Conservation (phyloP, 2,888 invertebrate genomes). For the Diloba caeruleocephala region DNA sequence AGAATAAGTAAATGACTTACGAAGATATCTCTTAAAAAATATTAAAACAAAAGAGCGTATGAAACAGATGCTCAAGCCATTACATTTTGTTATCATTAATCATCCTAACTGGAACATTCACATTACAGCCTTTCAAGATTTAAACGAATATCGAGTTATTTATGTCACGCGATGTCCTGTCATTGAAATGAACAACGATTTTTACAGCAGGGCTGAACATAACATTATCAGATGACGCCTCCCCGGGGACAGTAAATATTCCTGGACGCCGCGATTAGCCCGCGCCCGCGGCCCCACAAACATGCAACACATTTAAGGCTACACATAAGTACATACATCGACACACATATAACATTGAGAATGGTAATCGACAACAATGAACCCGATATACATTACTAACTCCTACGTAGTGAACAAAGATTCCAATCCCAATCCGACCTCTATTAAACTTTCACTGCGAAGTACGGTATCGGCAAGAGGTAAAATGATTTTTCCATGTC, state of each 20-base stretch:
- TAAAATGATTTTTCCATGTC: constrained; percentile 75
- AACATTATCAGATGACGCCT: constrained; percentile 76
- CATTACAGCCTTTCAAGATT: constrained; percentile 48
- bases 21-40: constrained; percentile 26
- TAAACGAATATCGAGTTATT: constrained; percentile 50
- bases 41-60: constrained; percentile 28
- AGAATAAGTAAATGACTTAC: constrained; percentile 25
- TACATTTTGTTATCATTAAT: constrained; percentile 33
- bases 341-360: constrained; percentile 12
- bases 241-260: constrained; percentile 81
- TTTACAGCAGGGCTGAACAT: constrained; percentile 64
- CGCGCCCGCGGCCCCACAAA: constrained; percentile 61
- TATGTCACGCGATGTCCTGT: constrained; percentile 44
- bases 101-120: constrained; percentile 40
- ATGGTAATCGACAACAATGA: constrained; percentile 41
- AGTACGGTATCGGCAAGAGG: constrained; percentile 65
- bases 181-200: constrained; percentile 59
- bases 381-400: constrained; percentile 21
- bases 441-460: constrained; percentile 63
- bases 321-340: constrained; percentile 28
- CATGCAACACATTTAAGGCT: constrained; percentile 55
- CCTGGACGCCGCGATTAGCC: constrained; percentile 73
- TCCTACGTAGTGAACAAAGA: constrained; percentile 45
- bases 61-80: constrained; percentile 21
- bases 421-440: constrained; percentile 62